Conservation (phyloP, 2,888 invertebrate genomes). For the Morpho deidamia region DNA sequence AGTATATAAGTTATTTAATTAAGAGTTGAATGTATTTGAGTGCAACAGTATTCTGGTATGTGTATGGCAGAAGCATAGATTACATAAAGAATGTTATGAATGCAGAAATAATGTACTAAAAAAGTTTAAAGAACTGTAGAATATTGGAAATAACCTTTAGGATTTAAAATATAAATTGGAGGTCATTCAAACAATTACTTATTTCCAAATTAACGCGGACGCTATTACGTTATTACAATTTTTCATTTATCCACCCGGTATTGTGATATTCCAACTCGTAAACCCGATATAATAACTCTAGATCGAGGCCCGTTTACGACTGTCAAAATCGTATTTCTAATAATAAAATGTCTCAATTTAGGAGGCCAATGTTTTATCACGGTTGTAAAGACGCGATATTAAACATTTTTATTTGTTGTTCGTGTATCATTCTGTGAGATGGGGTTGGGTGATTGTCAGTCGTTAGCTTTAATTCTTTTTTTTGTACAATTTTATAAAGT, state of each 20-base stretch:
- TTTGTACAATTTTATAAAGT: neutral
- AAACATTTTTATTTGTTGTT: slow-evolving; percentile 52
- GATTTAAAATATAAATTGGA: too few relatives aligned
- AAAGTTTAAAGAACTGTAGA: too few relatives aligned
- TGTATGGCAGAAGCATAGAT: too few relatives aligned
- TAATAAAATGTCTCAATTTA: slow-evolving; percentile 75
- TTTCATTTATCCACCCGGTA: slow-evolving; percentile 36
- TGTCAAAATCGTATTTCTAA: slow-evolving; percentile 74
- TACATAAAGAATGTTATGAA: too few relatives aligned
- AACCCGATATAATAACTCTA: slow-evolving; percentile 62
- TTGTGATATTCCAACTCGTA: slow-evolving; percentile 64
- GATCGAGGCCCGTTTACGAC: slow-evolving; percentile 63
- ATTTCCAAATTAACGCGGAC: neutral
- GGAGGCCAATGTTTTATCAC: slow-evolving; percentile 68
- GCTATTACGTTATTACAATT: slow-evolving; percentile 13
- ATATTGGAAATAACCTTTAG: too few relatives aligned
- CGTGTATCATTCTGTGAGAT: slow-evolving; percentile 51
- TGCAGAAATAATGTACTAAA: too few relatives aligned
- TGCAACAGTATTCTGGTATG: too few relatives aligned
- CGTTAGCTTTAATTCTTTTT: slow-evolving; percentile 2
- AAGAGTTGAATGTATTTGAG: too few relatives aligned
- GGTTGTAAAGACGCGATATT: slow-evolving; percentile 59
- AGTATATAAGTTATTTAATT: too few relatives aligned
- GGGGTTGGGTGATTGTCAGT: slow-evolving; percentile 31
- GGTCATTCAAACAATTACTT: neutral